Base-by-base conservation (phyloP, 2,888 invertebrate species). In the Pristionchus maxplancki region DNA sequence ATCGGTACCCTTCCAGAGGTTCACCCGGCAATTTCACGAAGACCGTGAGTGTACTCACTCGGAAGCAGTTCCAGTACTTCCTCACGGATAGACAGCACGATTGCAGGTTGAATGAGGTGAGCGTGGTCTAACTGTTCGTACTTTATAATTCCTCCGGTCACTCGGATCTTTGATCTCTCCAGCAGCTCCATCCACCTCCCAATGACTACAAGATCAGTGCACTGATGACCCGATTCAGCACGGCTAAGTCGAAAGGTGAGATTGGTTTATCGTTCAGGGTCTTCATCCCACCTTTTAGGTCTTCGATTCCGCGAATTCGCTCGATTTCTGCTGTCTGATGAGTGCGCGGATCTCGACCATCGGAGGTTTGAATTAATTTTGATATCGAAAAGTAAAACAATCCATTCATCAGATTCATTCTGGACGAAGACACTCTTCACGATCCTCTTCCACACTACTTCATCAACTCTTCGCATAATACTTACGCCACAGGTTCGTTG, bases 251-350 rank as follows among this genome's bases (percentile, higher is more conserved):
- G 82, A 83, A 83, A 83, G 82, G 82, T 78, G 4, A 5, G 40
- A 20, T 15, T 17, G n/a, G 31, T 24, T 74, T 0, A 3, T 6
- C 4, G n/a, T 11, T 64, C 28, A 17, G 64, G 28, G n/a, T 28
- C 11, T 1, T 2, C 8, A 74, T 40, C 24, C 31, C 28, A 5
- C 1, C 1, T 28, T 85, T 40, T 53, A 62, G 85, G 85, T 20
- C 84, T 99, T 92, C 97, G 97, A 89, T 97, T 98, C 95, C 98
- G 98, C 95, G 98, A 98, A 62, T 96, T 99, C 92, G 98, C 98
- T 95, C 97, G 98, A 90, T 99, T 98, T 96, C 96, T 99, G 92
- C 98, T 99, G 98, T 98, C 98, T 0, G 98, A 98, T 95, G 98
- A 99, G 95, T 98, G 99, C 95, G 98, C 98, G 0, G 98, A 98